Evolutionary conservation across 2,113 vertebrate genomes (phyloP), one percentile per base, ranked within the genome.

Genomic region (Catharus minimus): DNA sequence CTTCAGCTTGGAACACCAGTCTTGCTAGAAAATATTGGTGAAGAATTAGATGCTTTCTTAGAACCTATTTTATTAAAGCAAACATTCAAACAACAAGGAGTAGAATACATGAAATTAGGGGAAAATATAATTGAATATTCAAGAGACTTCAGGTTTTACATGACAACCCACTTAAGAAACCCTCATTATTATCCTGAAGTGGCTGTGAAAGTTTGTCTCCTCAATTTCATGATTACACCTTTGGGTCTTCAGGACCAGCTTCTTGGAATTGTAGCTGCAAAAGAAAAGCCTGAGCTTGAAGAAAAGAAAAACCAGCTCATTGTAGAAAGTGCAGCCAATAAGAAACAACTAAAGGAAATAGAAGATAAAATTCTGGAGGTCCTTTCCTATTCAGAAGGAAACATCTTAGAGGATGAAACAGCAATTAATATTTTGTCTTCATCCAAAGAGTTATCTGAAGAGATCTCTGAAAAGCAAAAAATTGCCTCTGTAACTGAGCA

Each of bases 181-280:
- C 99, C 98, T 33, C 99, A 99, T 95, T 99, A 99, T 91, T 97
- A 99, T 32, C 99, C 99, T 18, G 99, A 99, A 92, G 97, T 99
- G 15, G 98, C 99, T 1, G 98, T 99, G 52, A 99, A 99, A 94
- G 99, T 99, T 86, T 99, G 99, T 91, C 97, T 99, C 22, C 97
- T 99, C 66, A 99, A 99, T 96, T 99, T 99, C 55, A 98, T 99
- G 98, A 99, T 99, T 95, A 99, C 99, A 4, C 99, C 99, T 23
- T 94, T 99, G 44, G 99, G 99, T 36, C 98, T 99, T 68, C 98
- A 99, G 91, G 99, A 99, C 86, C 99, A 99, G 46, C 98, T 99
- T 69, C 97, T 99, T 46, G 99, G 99, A 47, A 98, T 99, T 21
- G 98, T 99, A 50, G 98, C 98, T 21, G 98, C 99, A 56, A 98